Evolutionary conservation across 2,113 vertebrate genomes (phyloP).

Genomic region (Isichthys henryi): DNA sequence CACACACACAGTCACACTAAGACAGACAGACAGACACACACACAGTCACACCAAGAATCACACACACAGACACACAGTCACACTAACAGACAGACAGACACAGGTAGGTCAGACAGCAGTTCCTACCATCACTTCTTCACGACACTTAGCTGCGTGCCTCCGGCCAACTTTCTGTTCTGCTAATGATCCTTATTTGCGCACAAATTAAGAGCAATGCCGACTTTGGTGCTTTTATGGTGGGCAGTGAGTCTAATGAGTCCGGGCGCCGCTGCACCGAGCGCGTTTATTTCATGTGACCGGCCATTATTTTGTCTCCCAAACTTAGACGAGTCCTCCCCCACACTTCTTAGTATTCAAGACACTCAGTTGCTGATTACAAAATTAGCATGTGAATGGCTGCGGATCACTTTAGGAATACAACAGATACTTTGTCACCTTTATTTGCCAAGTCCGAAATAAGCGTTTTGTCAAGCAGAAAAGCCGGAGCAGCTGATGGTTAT

Average conservation of each 20-base stretch:
- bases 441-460: slow-evolving; percentile 51
- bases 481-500: slow-evolving; percentile 6
- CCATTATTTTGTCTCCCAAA: slow-evolving; percentile 23
- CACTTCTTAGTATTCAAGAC: slow-evolving; percentile 66
- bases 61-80: background rate
- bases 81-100: too few relatives aligned
- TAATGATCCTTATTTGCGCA: background rate
- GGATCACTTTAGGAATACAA: slow-evolving; percentile 66
- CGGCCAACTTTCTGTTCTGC: background rate
- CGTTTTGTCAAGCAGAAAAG: slow-evolving; percentile 42
- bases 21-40: background rate
- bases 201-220: background rate
- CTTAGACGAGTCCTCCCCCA: slow-evolving; percentile 35
- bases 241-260: background rate
- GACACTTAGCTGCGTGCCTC: background rate
- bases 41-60: too few relatives aligned
- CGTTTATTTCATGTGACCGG: too few relatives aligned
- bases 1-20: too few relatives aligned
- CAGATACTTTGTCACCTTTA: slow-evolving; percentile 67
- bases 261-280: too few relatives aligned
- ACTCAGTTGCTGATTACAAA: slow-evolving; percentile 62
- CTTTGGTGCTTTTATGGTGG: background rate
- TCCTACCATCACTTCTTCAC: background rate
- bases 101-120: background rate
- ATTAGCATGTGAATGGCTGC: slow-evolving; percentile 71